Base-by-base conservation (phyloP, 2,797 vertebrate genomes). In the Podargus strigoides region DNA sequence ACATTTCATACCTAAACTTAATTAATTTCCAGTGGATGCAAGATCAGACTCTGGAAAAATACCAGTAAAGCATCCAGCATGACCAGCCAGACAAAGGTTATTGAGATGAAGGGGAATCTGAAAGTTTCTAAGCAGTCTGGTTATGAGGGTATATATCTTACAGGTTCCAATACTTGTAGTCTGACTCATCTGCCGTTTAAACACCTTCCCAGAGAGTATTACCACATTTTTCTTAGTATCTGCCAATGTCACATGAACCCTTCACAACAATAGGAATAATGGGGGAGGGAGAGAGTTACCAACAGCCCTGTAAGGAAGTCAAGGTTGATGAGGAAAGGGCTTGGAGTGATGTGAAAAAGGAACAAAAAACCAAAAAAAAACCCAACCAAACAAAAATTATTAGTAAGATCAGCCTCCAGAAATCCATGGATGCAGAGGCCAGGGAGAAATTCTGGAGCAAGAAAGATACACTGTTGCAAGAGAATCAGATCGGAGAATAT, bases 381-480 rank as follows among this genome's bases (percentile, higher is more conserved):
- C n/a, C n/a, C n/a, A 0, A 44, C 6, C 7, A 41, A 14, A 4
- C 32, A n/a, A n/a, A n/a, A 62, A 12, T 14, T 67, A 41, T 7
- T 10, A 28, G 12, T 30, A 47, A 68, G 15, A 50, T 10, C 16
- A 59, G 10, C 14, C 21, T 69, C 47, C 53, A 58, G 21, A 67
- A 92, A 23, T 78, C 12, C 18, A 26, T 20, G 4, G 32, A 52
- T 32, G 7, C 24, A 42, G 53, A 58, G 16, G 3, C 4, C 53
- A 62, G 16, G 28, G 34, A 62, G 32, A 79, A 84, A 70, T 56
- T 66, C 34, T 52, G 26, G 28, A 87, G 9, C 23, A 70, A 50
- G n/a, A 15, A 67, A 56, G 32, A 34, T 3, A 5, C 30, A 27
- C 11, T 63, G 22, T 41, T 72, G 32, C 13, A 68, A 68, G 52